These are phyloP conservation scores for Lordiphosa fenestrarum DNA, from an alignment of 2,888 invertebrate genomes.

Conservation along the genomic window DNA sequence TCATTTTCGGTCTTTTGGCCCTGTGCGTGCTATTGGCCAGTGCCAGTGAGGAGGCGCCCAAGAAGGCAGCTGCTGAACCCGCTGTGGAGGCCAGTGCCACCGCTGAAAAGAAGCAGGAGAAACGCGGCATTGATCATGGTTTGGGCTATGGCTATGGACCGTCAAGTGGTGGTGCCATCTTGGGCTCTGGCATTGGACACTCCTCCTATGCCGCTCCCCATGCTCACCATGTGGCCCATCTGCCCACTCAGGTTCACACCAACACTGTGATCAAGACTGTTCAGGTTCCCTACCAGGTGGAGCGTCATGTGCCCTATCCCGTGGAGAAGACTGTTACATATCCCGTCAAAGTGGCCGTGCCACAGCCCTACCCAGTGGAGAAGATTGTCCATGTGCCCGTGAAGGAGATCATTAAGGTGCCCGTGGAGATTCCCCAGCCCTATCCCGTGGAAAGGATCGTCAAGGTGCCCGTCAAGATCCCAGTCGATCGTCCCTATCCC, in stretches of 20 bases:
- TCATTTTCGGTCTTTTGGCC: constrained; percentile 81
- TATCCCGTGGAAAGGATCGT: constrained; percentile 84
- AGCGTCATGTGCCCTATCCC: constrained; percentile 87
- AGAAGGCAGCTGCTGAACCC: constrained; percentile 78
- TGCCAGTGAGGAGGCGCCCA: constrained; percentile 83
- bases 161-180: constrained; percentile 71
- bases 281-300: constrained; percentile 84
- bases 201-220: constrained; percentile 76
- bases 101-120: constrained; percentile 88
- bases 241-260: constrained; percentile 83
- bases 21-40: constrained; percentile 83
- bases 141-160: constrained; percentile 82
- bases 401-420: constrained; percentile 88
- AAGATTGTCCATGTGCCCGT: constrained; percentile 89
- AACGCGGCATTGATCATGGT: constrained; percentile 85
- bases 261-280: constrained; percentile 87
- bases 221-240: constrained; percentile 61
- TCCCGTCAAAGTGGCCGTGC: constrained; percentile 89
- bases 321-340: constrained; percentile 90
- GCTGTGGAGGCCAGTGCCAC: constrained; percentile 80
- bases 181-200: constrained; percentile 55
- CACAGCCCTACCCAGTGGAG: constrained; percentile 90
- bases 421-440: constrained; percentile 81
- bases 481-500: constrained; percentile 86
- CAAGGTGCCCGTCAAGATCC: constrained; percentile 85